Evolutionary conservation across 2,888 invertebrate genomes (phyloP).

Genomic region (Hecatera dysodea): DNA sequence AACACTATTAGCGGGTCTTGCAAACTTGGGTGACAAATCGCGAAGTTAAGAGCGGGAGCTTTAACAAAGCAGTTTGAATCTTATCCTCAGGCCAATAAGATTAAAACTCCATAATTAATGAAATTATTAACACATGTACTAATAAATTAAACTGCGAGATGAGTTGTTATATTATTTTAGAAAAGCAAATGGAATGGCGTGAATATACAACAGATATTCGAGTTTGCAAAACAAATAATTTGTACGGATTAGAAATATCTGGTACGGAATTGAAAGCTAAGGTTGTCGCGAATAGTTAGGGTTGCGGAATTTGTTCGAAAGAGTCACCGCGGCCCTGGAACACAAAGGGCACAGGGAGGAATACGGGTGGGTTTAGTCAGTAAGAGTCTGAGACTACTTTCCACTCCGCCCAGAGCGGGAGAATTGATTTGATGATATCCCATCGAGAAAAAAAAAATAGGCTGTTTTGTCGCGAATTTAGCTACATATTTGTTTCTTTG

Average conservation of each 20-base stretch:
- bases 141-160: constrained; percentile 68
- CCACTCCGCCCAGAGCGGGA: too few relatives aligned
- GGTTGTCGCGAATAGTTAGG: constrained; percentile 13
- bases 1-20: constrained; percentile 51
- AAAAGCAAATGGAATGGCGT: constrained; percentile 61
- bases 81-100: constrained; percentile 35
- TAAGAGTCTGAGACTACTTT: too few relatives aligned
- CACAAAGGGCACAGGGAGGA: too few relatives aligned
- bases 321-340: too few relatives aligned
- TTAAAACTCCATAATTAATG: constrained; percentile 35
- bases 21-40: constrained; percentile 59
- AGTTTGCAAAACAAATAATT: constrained; percentile 64
- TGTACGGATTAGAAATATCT: constrained; percentile 59
- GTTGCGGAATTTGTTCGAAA: not conserved
- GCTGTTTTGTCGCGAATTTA: too few relatives aligned
- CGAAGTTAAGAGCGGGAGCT: constrained; percentile 56
- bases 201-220: constrained; percentile 58
- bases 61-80: constrained; percentile 45
- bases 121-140: constrained; percentile 65
- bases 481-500: too few relatives aligned
- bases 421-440: too few relatives aligned
- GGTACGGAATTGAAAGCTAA: not conserved
- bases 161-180: constrained; percentile 72
- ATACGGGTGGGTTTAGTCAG: too few relatives aligned
- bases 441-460: too few relatives aligned